Evolutionary conservation across 1,140 invertebrate species (phyloP).

Genomic region (Tigriopus japonicus): DNA sequence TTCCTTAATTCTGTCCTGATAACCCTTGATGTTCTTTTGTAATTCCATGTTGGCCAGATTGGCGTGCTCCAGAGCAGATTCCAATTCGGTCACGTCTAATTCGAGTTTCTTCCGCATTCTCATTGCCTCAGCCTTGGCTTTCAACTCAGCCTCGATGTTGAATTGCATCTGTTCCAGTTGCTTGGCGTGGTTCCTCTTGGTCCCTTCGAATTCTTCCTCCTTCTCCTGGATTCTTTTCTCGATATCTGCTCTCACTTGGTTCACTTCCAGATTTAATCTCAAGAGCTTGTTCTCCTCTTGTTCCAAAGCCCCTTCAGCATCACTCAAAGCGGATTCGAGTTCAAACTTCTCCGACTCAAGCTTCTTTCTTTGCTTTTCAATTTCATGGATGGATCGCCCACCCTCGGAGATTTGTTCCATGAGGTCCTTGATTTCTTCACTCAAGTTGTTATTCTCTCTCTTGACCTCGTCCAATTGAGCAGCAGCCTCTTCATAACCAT

Average conservation of each 20-base stretch:
- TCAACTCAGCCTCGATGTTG: conserved; percentile 34
- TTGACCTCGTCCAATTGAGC: conserved; percentile 36
- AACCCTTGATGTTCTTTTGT: conserved; percentile 41
- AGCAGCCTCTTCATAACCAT: conserved; percentile 33
- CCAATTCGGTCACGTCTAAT: conserved; percentile 95
- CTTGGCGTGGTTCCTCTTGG: conserved; percentile 26
- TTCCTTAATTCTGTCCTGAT: conserved; percentile 38
- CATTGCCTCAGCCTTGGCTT: conserved; percentile 37
- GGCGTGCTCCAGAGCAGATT: conserved; percentile 43
- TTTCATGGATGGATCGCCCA: conserved; percentile 34
- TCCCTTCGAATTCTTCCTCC: conserved; percentile 44
- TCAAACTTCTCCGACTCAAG: conserved; percentile 41
- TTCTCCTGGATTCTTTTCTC: conserved; percentile 41
- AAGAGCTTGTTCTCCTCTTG: conserved; percentile 39
- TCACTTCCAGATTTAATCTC: conserved; percentile 34
- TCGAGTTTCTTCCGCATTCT: conserved; percentile 99
- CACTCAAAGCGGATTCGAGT: conserved; percentile 18
- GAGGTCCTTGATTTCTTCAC: conserved; percentile 39
- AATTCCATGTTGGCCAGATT: conserved; percentile 36
- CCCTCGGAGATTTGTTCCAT: conserved; percentile 40
- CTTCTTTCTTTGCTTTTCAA: conserved; percentile 36
- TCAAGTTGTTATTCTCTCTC: conserved; percentile 35
- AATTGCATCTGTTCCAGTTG: conserved; percentile 37
- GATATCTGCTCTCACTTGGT: conserved; percentile 53
- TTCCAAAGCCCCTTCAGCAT: conserved; percentile 76